Percentiles rank a stretch among this genome's conserved stretches.
These are phyloP conservation scores for Camponotus fellah DNA, from an alignment of 2,888 invertebrate genomes.

Conservation along the genomic window DNA sequence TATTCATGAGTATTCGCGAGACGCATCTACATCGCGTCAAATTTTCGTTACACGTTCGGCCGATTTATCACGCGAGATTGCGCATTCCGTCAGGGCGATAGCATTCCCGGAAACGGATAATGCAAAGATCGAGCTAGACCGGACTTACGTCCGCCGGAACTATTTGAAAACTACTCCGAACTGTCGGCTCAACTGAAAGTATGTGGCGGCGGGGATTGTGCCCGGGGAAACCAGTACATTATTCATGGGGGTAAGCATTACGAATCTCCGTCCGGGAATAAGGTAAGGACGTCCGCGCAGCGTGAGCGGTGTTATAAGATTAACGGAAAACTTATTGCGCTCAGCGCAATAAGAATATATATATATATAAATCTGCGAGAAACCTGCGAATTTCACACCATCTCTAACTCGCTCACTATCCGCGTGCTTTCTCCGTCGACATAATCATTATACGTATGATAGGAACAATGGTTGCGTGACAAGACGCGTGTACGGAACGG, in stretches of 20 bases:
- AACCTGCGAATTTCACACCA: constrained; percentile 12
- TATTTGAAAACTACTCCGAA: constrained; percentile 78
- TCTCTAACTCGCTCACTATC: not conserved
- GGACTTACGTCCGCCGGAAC: constrained; percentile 76
- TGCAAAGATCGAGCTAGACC: constrained; percentile 74
- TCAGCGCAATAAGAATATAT: constrained; percentile 50
- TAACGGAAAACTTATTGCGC: constrained; percentile 74
- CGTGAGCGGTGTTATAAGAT: constrained; percentile 63
- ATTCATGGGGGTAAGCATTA: constrained; percentile 74
- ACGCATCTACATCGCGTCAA: constrained; percentile 30
- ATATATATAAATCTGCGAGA: constrained; percentile 17
- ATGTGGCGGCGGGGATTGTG: constrained; percentile 73
- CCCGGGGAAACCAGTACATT: constrained; percentile 70
- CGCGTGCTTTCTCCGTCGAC: constrained; percentile 19
- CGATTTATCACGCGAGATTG: constrained; percentile 63
- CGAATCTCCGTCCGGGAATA: constrained; percentile 72
- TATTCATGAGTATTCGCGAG: constrained; percentile 22
- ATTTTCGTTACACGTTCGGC: constrained; percentile 62
- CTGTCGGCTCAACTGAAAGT: constrained; percentile 77
- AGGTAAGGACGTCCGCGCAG: constrained; percentile 69
- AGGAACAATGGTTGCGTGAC: constrained; percentile 40
- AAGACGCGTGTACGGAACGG: not conserved
- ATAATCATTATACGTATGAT: constrained; percentile 9
- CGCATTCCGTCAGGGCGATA: constrained; percentile 56
- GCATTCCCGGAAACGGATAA: constrained; percentile 70